Evolutionary conservation across 2,113 vertebrate genomes (phyloP).

Genomic region (Protomyctophum bolini): DNA sequence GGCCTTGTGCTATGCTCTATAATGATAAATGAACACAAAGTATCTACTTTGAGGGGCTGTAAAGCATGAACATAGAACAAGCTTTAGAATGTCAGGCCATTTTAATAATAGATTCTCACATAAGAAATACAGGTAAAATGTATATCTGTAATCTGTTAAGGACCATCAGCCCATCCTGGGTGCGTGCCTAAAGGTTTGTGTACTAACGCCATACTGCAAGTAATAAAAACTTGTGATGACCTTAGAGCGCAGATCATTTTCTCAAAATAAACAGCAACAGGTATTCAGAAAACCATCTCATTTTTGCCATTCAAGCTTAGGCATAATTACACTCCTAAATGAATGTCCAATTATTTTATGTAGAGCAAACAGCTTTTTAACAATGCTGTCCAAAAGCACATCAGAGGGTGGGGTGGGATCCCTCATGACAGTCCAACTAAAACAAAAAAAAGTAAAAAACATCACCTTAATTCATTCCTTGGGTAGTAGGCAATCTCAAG

Average conservation of each 20-base stretch:
- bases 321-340: slow-evolving; percentile 8
- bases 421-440: not conserved
- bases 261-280: slow-evolving; percentile 13
- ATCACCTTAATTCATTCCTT: not conserved
- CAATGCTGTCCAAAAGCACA: slow-evolving; percentile 5
- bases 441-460: not conserved
- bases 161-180: slow-evolving; percentile 42
- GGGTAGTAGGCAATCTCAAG: too few species aligned
- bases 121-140: slow-evolving; percentile 62
- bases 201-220: slow-evolving; percentile 43
- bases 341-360: slow-evolving; percentile 6
- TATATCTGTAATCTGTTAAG: slow-evolving; percentile 56
- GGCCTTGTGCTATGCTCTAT: too few species aligned
- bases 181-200: slow-evolving; percentile 43
- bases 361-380: slow-evolving; percentile 1
- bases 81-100: slow-evolving; percentile 52
- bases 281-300: slow-evolving; percentile 20
- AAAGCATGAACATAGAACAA: slow-evolving; percentile 25
- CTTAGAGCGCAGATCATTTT: slow-evolving; percentile 31
- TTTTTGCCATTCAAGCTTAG: slow-evolving; percentile 19
- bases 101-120: slow-evolving; percentile 64
- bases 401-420: slow-evolving; percentile 2
- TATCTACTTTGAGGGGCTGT: not conserved
- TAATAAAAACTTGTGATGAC: slow-evolving; percentile 49
- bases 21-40: too few species aligned